Percentiles rank a stretch among this genome's conserved stretches.
Evolutionary conservation across 2,113 vertebrate species (phyloP).

Genomic region (Garra rufa): DNA sequence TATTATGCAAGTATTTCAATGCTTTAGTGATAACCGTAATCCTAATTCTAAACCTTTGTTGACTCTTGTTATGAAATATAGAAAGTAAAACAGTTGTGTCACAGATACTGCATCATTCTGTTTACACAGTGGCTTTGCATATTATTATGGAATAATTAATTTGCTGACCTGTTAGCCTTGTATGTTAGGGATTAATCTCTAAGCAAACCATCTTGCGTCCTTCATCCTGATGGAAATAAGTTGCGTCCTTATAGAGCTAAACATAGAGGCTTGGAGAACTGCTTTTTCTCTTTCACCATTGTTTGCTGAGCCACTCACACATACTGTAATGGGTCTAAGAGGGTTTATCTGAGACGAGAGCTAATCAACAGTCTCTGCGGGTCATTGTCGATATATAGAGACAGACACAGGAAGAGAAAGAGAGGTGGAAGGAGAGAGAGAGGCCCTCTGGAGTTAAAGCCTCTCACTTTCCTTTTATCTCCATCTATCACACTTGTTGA

Average conservation of each 20-base stretch:
- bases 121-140: neutral
- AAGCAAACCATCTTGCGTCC: neutral
- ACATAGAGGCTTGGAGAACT: neutral
- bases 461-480: constrained; percentile 22
- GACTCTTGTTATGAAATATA: constrained; percentile 5
- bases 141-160: constrained; percentile 4
- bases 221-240: constrained; percentile 8
- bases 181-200: neutral
- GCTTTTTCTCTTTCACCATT: neutral
- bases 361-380: constrained; percentile 36
- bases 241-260: constrained; percentile 10
- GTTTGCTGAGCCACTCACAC: neutral
- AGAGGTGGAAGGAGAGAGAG: neutral
- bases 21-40: neutral
- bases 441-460: neutral
- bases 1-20: neutral
- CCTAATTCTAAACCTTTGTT: neutral
- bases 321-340: constrained; percentile 42
- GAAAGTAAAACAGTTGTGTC: neutral
- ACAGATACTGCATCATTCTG: constrained; percentile 1
- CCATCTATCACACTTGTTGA: constrained; percentile 23
- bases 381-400: constrained; percentile 20
- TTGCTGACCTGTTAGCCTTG: neutral
- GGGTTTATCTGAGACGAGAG: constrained; percentile 39
- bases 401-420: constrained; percentile 31